Evolutionary conservation across 2,113 vertebrate species (phyloP).

Genomic region (Campylomormyrus numenius): DNA sequence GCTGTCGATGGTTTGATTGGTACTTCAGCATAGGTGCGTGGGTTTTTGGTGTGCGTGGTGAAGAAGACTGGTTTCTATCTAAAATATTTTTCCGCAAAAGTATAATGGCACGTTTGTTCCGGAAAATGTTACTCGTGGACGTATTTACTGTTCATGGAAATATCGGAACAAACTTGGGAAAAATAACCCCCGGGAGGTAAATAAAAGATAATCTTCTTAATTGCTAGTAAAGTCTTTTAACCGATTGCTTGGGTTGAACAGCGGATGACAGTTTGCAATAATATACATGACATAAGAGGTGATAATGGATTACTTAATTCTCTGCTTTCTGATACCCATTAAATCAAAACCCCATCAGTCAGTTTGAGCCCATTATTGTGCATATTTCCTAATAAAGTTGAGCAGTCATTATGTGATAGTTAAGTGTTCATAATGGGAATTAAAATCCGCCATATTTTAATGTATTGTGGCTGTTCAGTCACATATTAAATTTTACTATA

Average conservation of each 20-base stretch:
- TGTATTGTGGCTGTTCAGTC: neutral
- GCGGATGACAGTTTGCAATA: neutral
- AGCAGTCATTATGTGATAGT: slow-evolving; percentile 9
- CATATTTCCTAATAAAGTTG: neutral
- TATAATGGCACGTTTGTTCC: neutral
- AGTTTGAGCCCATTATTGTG: neutral
- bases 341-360: neutral
- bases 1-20: neutral
- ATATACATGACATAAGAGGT: neutral
- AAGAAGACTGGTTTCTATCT: neutral
- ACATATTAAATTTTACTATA: neutral
- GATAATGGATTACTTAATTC: neutral
- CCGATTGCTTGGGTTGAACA: neutral
- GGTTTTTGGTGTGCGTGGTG: neutral
- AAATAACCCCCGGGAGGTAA: neutral
- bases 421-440: slow-evolving; percentile 32
- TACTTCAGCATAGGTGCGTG: neutral
- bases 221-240: neutral
- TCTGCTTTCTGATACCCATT: neutral
- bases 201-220: neutral
- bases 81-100: neutral
- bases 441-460: slow-evolving; percentile 44
- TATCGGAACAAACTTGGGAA: neutral
- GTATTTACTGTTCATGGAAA: neutral
- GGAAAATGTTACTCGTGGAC: neutral